Evolutionary conservation across 92 coral and sea anemone genomes (phyloP), one percentile per base, ranked within the genome.

Genomic region (Phenganax stokvisi): DNA sequence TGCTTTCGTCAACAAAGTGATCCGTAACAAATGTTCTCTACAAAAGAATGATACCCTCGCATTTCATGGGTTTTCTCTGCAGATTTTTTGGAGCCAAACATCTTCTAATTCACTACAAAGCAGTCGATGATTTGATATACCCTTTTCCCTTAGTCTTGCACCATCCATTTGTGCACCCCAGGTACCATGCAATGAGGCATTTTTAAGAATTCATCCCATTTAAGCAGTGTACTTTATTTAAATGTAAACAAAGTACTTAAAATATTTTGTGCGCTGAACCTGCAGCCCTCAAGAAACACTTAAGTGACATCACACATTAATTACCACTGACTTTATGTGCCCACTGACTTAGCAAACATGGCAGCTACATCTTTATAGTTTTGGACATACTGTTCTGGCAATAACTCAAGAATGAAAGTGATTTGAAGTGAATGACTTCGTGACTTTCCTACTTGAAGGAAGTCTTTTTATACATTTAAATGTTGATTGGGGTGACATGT

Each of bases 181-280:
- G 76, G 56, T 55, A 71, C 76, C 76, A 71, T 71, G 57, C 76
- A 71, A 53, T 71, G 76, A 53, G 76, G 76, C 76, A 71, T 71
- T 71, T 71, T 71, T 1, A 59, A 3, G 7, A 25, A 59, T 59
- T 13, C 4, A 1, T 13, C 2, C 27, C 7, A 59, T 37, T 1
- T 5, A 37, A 37, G 47, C 47, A 37, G 47, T 37, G 47, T 37
- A 37, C 47, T 37, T 37, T 37, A 5, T 37, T 37, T 37, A 37
- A 37, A 37, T 37, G 47, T 37, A 13, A 59, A 25, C 65, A 59
- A 1, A 59, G 27, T 1, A 25, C 65, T 59, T 59, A 1, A 13
- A 59, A 59, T 59, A 59, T 13, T 59, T 59, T 7, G 65, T 7
- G 65, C 7, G 25, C 25, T 20, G 25, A 20, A 20, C 25, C 25